Base-by-base conservation (phyloP, 2,113 vertebrate genomes). In the Taxidea taxus region DNA sequence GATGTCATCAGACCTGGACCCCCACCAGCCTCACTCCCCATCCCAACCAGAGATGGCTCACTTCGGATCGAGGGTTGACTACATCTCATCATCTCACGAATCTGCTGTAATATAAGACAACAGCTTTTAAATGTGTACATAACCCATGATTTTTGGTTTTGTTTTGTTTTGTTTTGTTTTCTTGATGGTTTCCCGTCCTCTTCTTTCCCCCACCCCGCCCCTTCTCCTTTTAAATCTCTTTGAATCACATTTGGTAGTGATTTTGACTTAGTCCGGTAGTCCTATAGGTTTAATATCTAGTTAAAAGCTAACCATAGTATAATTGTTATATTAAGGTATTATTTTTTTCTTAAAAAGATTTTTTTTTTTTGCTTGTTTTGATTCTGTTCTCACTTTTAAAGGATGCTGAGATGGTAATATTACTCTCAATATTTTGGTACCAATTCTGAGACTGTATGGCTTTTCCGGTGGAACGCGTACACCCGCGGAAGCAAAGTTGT, bases 51-150 rank as follows among this genome's bases (percentile, higher is more conserved):
- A 99, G 99, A 98, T 98, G 99, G 99, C 99, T 99, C 98, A 98
- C 98, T 98, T 98, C 87, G 97, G 98, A 99, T 98, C 98, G 98
- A 97, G 98, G 97, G 98, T 98, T 98, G 97, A 98, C 99, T 99
- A 98, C 99, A 98, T 98, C 98, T 98, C 98, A 99, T 99, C 99
- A 99, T 99, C 99, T 99, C 99, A 99, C 99, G 98, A 99, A 99
- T 99, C 99, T 99, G 99, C 99, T 99, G 99, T 99, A 99, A 99
- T 99, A 99, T 99, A 98, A 97, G 98, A 98, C 98, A 98, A 99
- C 98, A 99, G 99, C 99, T 99, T 99, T 99, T 99, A 98, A 99
- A 98, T 99, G 99, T 99, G 98, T 99, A 99, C 99, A 99, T 99
- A 99, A 98, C 89, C 98, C 98, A 99, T 99, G 96, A 93, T 98